Evolutionary conservation across 1,140 invertebrate genomes (phyloP).

Genomic region (Andricus grossulariae): DNA sequence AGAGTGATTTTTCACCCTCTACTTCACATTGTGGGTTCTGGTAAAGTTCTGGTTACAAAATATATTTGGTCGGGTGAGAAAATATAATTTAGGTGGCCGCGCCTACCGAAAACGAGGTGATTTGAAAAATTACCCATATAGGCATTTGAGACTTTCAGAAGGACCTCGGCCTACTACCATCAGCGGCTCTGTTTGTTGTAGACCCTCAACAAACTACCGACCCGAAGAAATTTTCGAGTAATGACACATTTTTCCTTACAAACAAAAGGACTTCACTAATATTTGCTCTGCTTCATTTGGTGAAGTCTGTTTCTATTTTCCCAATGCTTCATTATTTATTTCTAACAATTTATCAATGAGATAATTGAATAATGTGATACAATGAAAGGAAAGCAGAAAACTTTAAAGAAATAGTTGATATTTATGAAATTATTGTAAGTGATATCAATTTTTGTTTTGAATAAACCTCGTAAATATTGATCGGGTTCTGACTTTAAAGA

Average conservation of each 20-base stretch:
- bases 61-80: too few species aligned
- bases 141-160: neutral
- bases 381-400: too few species aligned
- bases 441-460: too few species aligned
- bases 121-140: constrained; percentile 4
- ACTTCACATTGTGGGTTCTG: neutral
- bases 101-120: constrained; percentile 2
- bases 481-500: too few species aligned
- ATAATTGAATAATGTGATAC: too few species aligned
- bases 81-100: neutral
- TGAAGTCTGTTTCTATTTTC: constrained; percentile 6
- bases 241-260: constrained; percentile 1
- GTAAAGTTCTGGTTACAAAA: neutral
- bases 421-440: too few species aligned
- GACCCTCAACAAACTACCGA: constrained; percentile 20
- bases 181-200: constrained; percentile 19
- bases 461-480: too few species aligned
- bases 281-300: constrained; percentile 1
- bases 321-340: too few species aligned
- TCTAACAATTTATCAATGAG: too few species aligned
- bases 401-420: too few species aligned
- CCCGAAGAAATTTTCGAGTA: constrained; percentile 4
- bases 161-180: constrained; percentile 15
- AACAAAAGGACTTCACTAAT: constrained; percentile 10
- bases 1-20: constrained; percentile 4